Evolutionary conservation across 2,113 vertebrate genomes (phyloP).

Genomic region (Callionymus lyra): DNA sequence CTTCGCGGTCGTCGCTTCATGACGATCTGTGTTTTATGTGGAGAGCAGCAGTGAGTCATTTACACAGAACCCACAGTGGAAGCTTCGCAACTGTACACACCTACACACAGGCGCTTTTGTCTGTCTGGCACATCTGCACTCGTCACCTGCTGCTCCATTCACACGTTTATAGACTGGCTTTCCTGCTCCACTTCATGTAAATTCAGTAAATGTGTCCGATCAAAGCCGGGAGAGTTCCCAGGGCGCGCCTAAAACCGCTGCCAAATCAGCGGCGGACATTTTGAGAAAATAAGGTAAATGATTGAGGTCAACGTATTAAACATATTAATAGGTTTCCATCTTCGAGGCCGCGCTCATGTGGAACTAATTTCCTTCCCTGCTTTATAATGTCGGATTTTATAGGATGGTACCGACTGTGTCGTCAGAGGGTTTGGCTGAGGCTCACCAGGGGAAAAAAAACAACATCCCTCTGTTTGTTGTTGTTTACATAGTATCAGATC

Average conservation of each 20-base stretch:
- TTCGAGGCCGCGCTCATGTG: slow-evolving; percentile 45
- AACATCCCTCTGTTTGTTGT: too few relatives aligned
- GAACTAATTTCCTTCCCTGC: slow-evolving; percentile 44
- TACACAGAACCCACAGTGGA: slow-evolving; percentile 42
- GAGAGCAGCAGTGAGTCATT: neutral
- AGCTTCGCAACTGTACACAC: slow-evolving; percentile 32
- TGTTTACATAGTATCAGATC: too few relatives aligned
- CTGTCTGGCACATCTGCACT: too few relatives aligned
- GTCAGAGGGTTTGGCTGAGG: slow-evolving; percentile 23
- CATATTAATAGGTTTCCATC: slow-evolving; percentile 39
- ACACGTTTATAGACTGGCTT: slow-evolving; percentile 1
- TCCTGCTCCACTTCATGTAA: slow-evolving; percentile 4
- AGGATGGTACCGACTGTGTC: slow-evolving; percentile 26
- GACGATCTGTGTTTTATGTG: too few relatives aligned
- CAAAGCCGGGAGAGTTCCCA: slow-evolving; percentile 25
- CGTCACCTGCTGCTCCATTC: slow-evolving; percentile 4
- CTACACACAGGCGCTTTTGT: slow-evolving; percentile 19
- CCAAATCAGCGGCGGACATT: slow-evolving; percentile 19
- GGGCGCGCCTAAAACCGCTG: slow-evolving; percentile 27
- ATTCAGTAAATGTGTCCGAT: slow-evolving; percentile 10
- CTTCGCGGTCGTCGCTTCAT: too few relatives aligned
- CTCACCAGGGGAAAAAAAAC: too few relatives aligned
- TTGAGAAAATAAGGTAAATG: slow-evolving; percentile 40
- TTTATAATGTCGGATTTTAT: slow-evolving; percentile 46
- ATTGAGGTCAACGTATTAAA: slow-evolving; percentile 47